Base-by-base conservation (phyloP, 1,140 invertebrate species). In the Pectinophora gossypiella region DNA sequence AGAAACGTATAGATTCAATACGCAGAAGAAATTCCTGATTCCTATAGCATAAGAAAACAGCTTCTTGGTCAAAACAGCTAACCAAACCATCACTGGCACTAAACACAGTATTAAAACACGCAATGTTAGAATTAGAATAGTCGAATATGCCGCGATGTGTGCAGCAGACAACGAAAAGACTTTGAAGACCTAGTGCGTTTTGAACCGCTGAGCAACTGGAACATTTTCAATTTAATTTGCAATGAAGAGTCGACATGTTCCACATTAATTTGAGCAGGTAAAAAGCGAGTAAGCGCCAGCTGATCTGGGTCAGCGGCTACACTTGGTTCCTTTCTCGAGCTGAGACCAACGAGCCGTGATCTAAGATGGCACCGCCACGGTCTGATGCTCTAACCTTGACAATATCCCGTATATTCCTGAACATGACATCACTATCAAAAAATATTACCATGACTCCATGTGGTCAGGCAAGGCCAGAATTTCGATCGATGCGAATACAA, bases 321-420 rank as follows among this genome's bases (percentile, higher is more conserved):
- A 72, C 59, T 55, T 65, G 53, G 62, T 70, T 71, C 68, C 68
- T 79, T 84, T 78, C 71, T 65, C 74, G 66, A 58, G 54, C 56
- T 60, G 64, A 54, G 59, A 51, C 48, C 66, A 80, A 69, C 81
- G 72, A 82, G 70, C 70, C 76, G 72, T 80, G 67, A 46, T 61
- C 58, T 56, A 54, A 38, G 36, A 38, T 16, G 2, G 19, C 42
- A 10, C 10, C 16, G 76, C 67, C 67, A 83, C 78, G 78, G 73
- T 82, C 78, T 77, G 72, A 54, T 76, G 72, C 51, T 54, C 61
- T 67, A 76, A 81, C 79, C 81, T 85, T 83, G 79, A 67, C 66
- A 61, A 56, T 35, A 53, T 54, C 68, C 68, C 65, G 68, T 53
- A 60, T 64, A 51, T 72, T 76, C 72, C 79, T 57, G 59, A 52